Percentiles rank a stretch among this genome's conserved stretches.
Evolutionary conservation across 2,888 invertebrate species (phyloP).

Genomic region (Euplagia quadripunctaria): DNA sequence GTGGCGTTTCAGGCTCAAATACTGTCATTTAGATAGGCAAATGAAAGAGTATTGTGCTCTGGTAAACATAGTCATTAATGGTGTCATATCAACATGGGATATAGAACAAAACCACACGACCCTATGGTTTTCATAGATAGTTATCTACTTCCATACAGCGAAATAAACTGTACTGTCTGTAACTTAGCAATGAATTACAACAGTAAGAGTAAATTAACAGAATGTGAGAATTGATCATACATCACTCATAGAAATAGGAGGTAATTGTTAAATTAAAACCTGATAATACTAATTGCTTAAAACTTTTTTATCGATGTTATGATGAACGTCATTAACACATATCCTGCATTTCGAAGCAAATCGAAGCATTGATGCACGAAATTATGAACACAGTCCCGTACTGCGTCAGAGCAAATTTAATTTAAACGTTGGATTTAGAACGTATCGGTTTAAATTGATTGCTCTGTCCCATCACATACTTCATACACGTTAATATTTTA

Average conservation of each 20-base stretch:
- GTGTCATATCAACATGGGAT: neutral
- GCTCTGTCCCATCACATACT: neutral
- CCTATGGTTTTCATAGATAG: neutral
- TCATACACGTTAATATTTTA: conserved; percentile 8
- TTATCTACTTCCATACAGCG: neutral
- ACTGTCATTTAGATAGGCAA: neutral
- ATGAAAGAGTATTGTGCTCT: neutral
- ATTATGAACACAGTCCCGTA: neutral
- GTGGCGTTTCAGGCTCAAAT: neutral
- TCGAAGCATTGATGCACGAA: neutral
- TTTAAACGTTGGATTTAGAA: neutral
- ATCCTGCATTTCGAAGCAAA: neutral
- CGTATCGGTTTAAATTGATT: neutral
- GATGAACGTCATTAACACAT: neutral
- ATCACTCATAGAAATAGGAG: neutral
- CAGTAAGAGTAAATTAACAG: neutral
- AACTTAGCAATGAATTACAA: neutral
- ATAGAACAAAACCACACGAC: neutral
- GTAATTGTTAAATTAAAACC: neutral
- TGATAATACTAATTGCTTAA: too few species aligned
- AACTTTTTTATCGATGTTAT: neutral
- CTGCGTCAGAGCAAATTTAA: neutral
- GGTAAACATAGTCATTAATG: neutral
- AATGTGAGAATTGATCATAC: neutral
- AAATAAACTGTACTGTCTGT: neutral